Base-by-base conservation (phyloP, 2,113 vertebrate genomes). In the Neolamprologus variostigma region DNA sequence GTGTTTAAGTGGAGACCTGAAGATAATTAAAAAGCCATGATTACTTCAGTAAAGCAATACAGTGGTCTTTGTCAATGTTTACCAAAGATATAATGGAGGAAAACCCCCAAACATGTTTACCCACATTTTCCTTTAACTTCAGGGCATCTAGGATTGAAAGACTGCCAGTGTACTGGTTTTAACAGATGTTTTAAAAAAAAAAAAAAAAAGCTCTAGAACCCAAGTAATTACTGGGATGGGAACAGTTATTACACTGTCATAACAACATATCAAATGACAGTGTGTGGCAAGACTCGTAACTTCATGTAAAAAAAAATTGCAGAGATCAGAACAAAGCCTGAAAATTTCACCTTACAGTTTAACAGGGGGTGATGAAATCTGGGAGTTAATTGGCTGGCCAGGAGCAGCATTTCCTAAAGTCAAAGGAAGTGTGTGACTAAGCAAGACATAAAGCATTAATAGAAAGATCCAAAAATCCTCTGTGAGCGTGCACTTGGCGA, bases 21-120 rank as follows among this genome's bases (percentile, higher is more conserved):
- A 37, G 42, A 80, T 86, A 73, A 92, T 91, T 87, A 89, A 80
- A 80, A 85, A 73, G 79, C 83, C 82, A 42, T 80, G 37, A 89
- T 89, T 84, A 61, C 35, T 80, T 12, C 79, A 83, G 63, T 87
- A 82, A 91, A 89, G 71, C 28, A 84, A 82, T 51, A 82, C 54
- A 83, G 76, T 42, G 53, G 61, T 86, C 11, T 84, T 61, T 84
- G 28, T 71, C 33, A 71, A 50, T 71, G 76, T 87, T 83, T 83
- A 85, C n/a, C 68, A 61, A 35, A 42, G 76, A 37, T 12, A 47
- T 87, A 81, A 86, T 79, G 83, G 16, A 84, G 51, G 55, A 53
- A 7, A 63, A 68, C 4, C 68, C 16, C 7, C 21, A 79, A 82
- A 79, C 13, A 50, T 42, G 26, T 54, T 59, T 26, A 33, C 50